phyloP scores from a whole-genome alignment of 2,113 vertebrate species.

The Porphyrio hochstetteri region DNA sequence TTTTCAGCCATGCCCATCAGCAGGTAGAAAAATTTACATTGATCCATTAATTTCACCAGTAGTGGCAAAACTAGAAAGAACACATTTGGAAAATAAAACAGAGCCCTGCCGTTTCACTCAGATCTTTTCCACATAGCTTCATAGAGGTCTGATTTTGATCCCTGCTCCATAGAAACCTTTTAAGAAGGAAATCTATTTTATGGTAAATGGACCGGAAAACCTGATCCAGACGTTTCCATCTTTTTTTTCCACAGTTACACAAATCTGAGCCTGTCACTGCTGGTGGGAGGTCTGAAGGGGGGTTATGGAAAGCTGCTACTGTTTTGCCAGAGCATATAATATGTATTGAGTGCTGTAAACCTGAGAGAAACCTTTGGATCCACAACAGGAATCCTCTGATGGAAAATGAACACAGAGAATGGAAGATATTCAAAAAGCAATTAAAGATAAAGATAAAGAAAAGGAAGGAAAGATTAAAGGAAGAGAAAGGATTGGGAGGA shows the following conservation, averaged over 20 bases:
- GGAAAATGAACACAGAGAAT: neutral
- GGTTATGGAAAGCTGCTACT: neutral
- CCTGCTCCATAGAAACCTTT: neutral
- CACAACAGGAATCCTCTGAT: neutral
- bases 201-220: neutral
- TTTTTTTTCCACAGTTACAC: neutral
- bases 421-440: neutral
- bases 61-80: neutral
- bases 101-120: neutral
- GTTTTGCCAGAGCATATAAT: neutral
- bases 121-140: neutral
- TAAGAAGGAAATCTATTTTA: neutral
- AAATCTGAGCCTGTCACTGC: neutral
- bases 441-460: neutral
- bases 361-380: neutral
- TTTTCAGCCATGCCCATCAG: neutral
- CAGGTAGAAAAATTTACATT: neutral
- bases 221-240: neutral
- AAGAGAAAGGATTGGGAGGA: neutral
- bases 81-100: neutral
- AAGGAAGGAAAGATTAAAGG: neutral
- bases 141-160: neutral
- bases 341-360: neutral
- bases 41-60: neutral
- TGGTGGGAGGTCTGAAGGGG: neutral